Evolutionary conservation across 64 coral and sea anemone species (phyloP).

Genomic region (Stylophora pistillata): DNA sequence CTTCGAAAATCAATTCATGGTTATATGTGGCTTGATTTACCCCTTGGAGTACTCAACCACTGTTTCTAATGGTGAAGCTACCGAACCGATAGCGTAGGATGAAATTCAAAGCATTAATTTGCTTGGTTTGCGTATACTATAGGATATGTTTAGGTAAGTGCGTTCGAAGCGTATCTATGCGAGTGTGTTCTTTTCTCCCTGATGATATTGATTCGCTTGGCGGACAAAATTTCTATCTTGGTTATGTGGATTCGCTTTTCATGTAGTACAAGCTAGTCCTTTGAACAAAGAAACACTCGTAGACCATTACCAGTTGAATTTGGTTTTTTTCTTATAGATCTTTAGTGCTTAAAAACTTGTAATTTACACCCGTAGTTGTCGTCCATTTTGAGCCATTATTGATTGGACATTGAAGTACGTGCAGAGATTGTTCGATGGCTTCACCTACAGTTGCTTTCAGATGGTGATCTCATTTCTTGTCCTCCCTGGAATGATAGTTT

Average conservation of each 20-base stretch:
- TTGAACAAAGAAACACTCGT: constrained; percentile 25
- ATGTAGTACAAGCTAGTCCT: constrained; percentile 15
- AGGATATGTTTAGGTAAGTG: constrained; percentile 37
- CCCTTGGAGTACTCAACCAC: constrained; percentile 18
- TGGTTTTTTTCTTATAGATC: background rate
- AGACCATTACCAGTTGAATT: background rate
- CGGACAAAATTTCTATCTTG: constrained; percentile 15
- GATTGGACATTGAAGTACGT: constrained; percentile 19
- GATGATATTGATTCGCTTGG: constrained; percentile 28
- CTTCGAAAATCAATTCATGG: background rate
- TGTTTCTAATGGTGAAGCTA: constrained; percentile 46
- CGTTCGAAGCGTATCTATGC: constrained; percentile 27
- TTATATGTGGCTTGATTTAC: constrained; percentile 29
- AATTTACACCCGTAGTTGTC: constrained; percentile 39
- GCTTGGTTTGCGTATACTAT: constrained; percentile 36
- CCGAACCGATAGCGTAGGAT: constrained; percentile 55
- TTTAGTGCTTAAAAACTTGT: constrained; percentile 35
- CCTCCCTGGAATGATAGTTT: background rate
- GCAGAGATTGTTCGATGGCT: constrained; percentile 13
- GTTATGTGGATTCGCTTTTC: constrained; percentile 11
- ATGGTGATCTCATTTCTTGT: background rate
- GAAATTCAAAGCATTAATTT: constrained; percentile 59
- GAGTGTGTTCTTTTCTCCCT: constrained; percentile 1
- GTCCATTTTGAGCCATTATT: constrained; percentile 31
- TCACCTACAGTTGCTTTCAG: background rate